phyloP scores from a whole-genome alignment of 1,140 invertebrate species.

The Gonatopus flavifemur region DNA sequence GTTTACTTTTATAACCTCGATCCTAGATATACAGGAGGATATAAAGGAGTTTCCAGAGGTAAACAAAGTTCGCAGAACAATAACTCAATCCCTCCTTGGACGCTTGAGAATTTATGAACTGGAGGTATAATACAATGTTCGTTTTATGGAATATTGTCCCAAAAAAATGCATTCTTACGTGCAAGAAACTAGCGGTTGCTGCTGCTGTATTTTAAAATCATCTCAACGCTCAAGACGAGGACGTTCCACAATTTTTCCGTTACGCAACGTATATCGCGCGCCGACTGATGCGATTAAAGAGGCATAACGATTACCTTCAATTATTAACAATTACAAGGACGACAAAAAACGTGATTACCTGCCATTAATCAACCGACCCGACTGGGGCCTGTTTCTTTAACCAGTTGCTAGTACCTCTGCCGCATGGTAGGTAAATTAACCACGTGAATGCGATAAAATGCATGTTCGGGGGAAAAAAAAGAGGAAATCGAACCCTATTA shows the following conservation, averaged over 20 bases:
- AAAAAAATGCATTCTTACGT: background rate
- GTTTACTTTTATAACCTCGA: no score
- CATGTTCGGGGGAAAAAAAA: background rate
- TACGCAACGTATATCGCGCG: constrained; percentile 38
- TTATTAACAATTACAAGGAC: constrained; percentile 54
- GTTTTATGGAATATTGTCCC: no score
- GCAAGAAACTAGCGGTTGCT: background rate
- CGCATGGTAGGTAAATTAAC: background rate
- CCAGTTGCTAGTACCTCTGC: background rate
- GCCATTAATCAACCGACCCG: constrained; percentile 46
- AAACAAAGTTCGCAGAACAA: no score
- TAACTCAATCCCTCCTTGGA: no score
- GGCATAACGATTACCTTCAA: constrained; percentile 52
- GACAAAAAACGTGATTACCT: constrained; percentile 51
- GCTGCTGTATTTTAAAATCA: no score
- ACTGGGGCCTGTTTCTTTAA: constrained; percentile 14
- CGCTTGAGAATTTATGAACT: no score
- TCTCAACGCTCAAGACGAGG: no score
- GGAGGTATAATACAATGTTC: no score
- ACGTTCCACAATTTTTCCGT: constrained; percentile 36
- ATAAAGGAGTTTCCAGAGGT: no score
- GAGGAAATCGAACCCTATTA: background rate
- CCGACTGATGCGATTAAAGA: constrained; percentile 48
- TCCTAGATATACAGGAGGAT: no score
- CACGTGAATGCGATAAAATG: background rate